Base-by-base conservation (phyloP, 1,140 invertebrate genomes). In the Ceratina calcarata region DNA sequence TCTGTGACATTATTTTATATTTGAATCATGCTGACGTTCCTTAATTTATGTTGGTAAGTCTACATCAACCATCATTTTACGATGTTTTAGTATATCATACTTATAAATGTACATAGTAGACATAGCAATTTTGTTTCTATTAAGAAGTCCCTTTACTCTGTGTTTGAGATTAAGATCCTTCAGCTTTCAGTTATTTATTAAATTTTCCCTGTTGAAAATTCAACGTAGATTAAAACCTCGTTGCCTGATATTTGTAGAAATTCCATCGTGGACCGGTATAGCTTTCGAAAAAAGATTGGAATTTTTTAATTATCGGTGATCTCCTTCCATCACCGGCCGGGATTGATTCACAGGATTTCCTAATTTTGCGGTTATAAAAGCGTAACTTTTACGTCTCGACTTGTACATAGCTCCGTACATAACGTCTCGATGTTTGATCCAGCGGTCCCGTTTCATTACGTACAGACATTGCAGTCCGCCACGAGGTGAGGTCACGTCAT, bases 331-430 rank as follows among this genome's bases (percentile, higher is more conserved):
- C 27, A 1, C 27, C 27, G 27, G 27, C 10, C 37, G 37, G 6
- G 37, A 45, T 8, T 45, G 37, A 45, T 45, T 3, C 37, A 45
- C 37, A 45, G 10, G 37, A 45, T 45, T 45, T 76, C 65, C 78
- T 67, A 74, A 61, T 83, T 83, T 83, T 67, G 66, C 78, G 37
- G 64, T 57, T 58, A 53, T 55, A 10, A 45, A 80, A 73, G 61
- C 66, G 81, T 70, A 61, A 76, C 49, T 55, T 84, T 71, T 58
- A 65, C 51, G 68, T 58, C 78, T 79, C 72, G 61, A 45, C 75
- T 62, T 85, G 78, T 85, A 84, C 62, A 84, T 76, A 85, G 73
- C 67, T 67, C 60, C 64, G 37, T 45, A 10, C 1, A 45, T 27
- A 27, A 53, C 53, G 53, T 73, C 58, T 66, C 66, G 15, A 77